Evolutionary conservation across 2,888 invertebrate species (phyloP).

Genomic region (Stenotaenia linearis): DNA sequence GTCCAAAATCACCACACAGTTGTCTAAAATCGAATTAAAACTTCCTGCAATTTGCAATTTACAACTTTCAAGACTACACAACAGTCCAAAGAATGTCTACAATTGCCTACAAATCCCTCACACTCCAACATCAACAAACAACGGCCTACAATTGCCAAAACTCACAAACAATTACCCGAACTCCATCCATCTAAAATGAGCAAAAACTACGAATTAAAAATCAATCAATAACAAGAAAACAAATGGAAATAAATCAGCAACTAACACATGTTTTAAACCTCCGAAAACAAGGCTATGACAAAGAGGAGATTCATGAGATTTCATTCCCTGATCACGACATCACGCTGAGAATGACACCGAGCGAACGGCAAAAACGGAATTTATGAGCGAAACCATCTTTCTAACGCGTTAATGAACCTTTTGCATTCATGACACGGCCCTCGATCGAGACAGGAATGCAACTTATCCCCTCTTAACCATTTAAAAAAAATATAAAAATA

Average conservation of each 20-base stretch:
- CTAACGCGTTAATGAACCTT: neutral
- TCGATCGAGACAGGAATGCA: constrained; percentile 9
- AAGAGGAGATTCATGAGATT: neutral
- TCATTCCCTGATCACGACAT: neutral
- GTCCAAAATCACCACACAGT: no score
- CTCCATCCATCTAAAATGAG: no score
- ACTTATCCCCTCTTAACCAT: neutral
- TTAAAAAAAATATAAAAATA: neutral
- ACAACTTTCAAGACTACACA: no score
- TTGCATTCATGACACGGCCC: constrained; percentile 5
- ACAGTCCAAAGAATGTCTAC: no score
- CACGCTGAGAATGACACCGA: constrained; percentile 1
- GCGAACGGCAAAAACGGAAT: neutral
- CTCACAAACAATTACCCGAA: no score
- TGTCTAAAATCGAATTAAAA: no score
- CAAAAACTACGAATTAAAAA: no score
- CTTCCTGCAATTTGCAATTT: no score
- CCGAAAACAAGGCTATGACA: neutral
- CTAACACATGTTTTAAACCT: neutral
- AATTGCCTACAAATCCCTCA: no score
- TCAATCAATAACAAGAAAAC: no score
- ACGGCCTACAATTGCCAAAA: no score
- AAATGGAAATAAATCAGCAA: neutral
- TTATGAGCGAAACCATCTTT: neutral
- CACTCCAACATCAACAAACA: no score